Percentiles rank a stretch among this genome's conserved stretches.
phyloP scores from a whole-genome alignment of 92 coral and sea anemone genomes.

The Zoanthus sansibaricus region DNA sequence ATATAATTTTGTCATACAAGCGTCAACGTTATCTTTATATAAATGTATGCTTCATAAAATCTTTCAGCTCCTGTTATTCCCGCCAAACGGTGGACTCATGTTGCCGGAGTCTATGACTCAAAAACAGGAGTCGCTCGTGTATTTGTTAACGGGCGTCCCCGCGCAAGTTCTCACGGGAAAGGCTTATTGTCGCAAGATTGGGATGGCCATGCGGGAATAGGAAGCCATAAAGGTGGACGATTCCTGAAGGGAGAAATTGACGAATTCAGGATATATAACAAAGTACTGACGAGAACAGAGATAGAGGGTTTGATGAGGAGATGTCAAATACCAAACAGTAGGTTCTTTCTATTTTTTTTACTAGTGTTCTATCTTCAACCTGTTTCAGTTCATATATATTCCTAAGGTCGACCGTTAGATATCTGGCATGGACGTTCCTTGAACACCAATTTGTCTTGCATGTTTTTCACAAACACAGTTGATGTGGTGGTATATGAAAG shows the following conservation, averaged over 20 bases:
- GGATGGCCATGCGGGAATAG: constrained; percentile 89
- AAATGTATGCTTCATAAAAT: background rate
- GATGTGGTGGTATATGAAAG: too few species aligned
- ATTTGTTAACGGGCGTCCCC: constrained; percentile 79
- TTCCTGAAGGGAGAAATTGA: constrained; percentile 85
- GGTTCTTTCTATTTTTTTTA: background rate
- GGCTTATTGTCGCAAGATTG: constrained; percentile 91
- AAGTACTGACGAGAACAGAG: constrained; percentile 70
- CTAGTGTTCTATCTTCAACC: background rate
- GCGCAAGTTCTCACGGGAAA: constrained; percentile 81
- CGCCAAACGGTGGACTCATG: constrained; percentile 86
- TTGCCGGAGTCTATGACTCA: constrained; percentile 81
- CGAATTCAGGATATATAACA: constrained; percentile 84
- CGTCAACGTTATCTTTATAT: background rate
- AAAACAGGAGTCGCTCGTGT: constrained; percentile 79
- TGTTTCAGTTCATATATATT: background rate
- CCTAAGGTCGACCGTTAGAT: background rate
- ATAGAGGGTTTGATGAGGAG: constrained; percentile 62
- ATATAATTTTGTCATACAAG: background rate
- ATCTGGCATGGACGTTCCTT: too few species aligned
- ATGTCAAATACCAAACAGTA: constrained; percentile 77
- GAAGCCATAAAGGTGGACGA: constrained; percentile 73
- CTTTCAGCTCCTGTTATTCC: constrained; percentile 75
- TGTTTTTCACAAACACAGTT: too few species aligned
- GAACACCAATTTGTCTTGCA: too few species aligned